Evolutionary conservation across 2,113 vertebrate species (phyloP).

Genomic region (Anolis carolinensis): DNA sequence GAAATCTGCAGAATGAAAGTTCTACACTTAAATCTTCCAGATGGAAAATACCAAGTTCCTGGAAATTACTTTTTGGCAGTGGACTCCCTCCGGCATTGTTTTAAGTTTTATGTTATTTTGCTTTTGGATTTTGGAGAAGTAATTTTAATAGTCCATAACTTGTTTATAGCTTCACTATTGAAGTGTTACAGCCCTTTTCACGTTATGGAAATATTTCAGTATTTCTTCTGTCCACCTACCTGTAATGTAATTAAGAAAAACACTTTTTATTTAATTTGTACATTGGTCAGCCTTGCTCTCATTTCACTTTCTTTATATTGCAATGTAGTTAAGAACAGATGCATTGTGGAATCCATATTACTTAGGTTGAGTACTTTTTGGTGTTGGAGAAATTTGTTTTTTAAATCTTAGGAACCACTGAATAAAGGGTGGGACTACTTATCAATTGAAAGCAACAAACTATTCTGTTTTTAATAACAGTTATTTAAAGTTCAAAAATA

Average conservation of each 20-base stretch:
- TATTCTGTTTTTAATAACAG: background rate
- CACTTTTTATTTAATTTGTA: no score
- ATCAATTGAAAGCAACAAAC: background rate
- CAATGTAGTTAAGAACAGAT: no score
- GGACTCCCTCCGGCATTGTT: slow-evolving; percentile 92
- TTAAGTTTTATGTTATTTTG: slow-evolving; percentile 63
- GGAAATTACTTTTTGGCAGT: slow-evolving; percentile 91
- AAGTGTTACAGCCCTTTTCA: background rate
- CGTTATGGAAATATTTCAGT: background rate
- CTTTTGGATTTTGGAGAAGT: background rate
- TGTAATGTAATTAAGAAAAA: background rate
- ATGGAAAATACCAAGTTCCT: slow-evolving; percentile 92
- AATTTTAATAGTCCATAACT: background rate
- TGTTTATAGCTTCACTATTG: background rate
- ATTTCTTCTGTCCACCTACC: background rate
- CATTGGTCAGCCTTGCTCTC: background rate
- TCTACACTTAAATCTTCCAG: slow-evolving; percentile 55
- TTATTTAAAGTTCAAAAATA: background rate
- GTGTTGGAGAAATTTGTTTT: background rate
- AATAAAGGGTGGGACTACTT: background rate
- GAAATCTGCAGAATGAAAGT: slow-evolving; percentile 59
- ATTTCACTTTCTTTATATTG: background rate
- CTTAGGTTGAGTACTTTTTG: background rate
- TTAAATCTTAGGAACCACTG: background rate
- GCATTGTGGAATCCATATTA: background rate